phyloP scores from a whole-genome alignment of 2,888 invertebrate genomes.

The Hipparchia sbordonii region DNA sequence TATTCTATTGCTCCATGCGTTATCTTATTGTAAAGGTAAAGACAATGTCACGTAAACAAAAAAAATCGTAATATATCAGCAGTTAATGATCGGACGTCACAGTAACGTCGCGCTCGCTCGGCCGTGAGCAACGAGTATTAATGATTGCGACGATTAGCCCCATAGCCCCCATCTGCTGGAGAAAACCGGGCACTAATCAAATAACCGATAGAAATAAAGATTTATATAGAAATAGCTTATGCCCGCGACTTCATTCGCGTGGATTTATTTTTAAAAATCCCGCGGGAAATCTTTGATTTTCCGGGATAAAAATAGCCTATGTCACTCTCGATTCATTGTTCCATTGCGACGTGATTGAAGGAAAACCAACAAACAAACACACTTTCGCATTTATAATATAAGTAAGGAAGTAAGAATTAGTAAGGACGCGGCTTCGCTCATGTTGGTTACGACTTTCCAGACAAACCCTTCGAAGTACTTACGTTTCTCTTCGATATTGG shows the following conservation, averaged over 20 bases:
- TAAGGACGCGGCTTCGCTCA: too few relatives aligned
- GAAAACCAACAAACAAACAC: too few relatives aligned
- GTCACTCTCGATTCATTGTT: too few relatives aligned
- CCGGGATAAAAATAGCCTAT: too few relatives aligned
- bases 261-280: not conserved
- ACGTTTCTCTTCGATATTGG: too few relatives aligned
- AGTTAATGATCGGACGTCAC: constrained; percentile 67
- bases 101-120: constrained; percentile 65
- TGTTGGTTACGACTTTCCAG: too few relatives aligned
- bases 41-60: constrained; percentile 35
- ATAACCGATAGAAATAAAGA: constrained; percentile 28
- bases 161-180: constrained; percentile 73
- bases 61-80: constrained; percentile 67
- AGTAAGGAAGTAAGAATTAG: too few relatives aligned
- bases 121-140: constrained; percentile 73
- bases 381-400: too few relatives aligned
- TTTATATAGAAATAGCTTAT: not conserved
- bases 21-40: constrained; percentile 3
- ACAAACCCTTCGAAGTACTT: too few relatives aligned
- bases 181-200: constrained; percentile 53
- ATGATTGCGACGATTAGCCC: constrained; percentile 63
- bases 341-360: too few relatives aligned
- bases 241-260: not conserved
- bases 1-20: too few relatives aligned
- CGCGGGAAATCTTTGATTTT: too few relatives aligned